Conservation (phyloP, 2,888 invertebrate species). For the Penaeus monodon region DNA sequence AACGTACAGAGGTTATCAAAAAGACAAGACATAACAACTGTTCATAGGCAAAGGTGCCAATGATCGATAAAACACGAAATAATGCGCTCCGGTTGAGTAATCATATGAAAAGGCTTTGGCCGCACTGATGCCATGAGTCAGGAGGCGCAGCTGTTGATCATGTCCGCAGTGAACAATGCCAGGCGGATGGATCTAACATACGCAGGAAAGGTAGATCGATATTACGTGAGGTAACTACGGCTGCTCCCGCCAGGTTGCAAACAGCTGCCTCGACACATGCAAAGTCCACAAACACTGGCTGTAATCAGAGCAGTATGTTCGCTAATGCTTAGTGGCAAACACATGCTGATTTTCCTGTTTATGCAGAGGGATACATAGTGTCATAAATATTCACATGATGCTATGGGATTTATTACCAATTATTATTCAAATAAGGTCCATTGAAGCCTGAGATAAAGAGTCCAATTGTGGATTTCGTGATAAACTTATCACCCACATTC, state of each 20-base stretch:
- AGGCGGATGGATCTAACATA: conserved; percentile 10
- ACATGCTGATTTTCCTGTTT: no score
- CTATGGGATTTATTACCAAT: no score
- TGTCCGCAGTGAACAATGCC: conserved; percentile 9
- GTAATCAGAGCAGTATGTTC: no score
- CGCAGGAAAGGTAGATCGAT: conserved; percentile 26
- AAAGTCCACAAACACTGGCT: neutral
- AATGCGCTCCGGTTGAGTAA: no score
- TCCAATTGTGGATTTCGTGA: conserved; percentile 8
- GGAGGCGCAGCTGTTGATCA: conserved; percentile 11
- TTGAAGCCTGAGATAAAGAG: neutral
- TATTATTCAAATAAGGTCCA: conserved; percentile 8
- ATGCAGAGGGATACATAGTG: no score
- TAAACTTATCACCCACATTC: neutral
- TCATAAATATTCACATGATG: no score
- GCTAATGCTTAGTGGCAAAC: no score
- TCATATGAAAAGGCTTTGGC: no score
- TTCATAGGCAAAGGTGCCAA: no score
- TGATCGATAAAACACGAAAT: no score
- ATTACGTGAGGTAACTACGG: conserved; percentile 13
- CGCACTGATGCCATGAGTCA: neutral
- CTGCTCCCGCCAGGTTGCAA: conserved; percentile 5
- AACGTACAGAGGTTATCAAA: no score
- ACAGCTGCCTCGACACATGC: conserved; percentile 16
- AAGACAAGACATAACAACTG: no score